Conservation (phyloP, 2,797 vertebrate genomes). For the Trachops cirrhosus region DNA sequence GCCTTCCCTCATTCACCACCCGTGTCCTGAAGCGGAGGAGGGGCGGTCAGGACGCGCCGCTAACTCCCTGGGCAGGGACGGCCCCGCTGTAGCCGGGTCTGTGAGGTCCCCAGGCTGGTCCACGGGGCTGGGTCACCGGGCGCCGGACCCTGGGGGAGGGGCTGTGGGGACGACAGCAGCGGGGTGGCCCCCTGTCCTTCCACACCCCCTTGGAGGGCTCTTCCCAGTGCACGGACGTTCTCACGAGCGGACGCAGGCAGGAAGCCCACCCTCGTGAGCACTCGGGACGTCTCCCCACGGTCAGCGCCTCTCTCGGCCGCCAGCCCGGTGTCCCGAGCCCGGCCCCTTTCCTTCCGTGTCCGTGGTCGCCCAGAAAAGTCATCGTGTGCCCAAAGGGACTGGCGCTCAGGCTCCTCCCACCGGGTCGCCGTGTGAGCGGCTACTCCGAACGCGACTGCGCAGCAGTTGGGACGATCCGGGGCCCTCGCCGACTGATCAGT, state of each 20-base stretch:
- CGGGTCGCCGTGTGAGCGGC: not conserved
- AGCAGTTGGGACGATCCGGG: not conserved
- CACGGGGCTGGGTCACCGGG: rapidly evolving
- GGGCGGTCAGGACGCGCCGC: not conserved
- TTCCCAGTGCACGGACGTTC: not conserved
- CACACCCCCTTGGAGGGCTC: not conserved
- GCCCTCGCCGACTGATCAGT: not conserved
- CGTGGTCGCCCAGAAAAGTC: not conserved
- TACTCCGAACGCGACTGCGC: not conserved
- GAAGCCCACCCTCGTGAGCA: not conserved
- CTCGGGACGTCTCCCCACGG: not conserved
- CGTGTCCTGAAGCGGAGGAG: not conserved
- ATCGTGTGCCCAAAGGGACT: not conserved
- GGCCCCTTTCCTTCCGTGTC: not conserved
- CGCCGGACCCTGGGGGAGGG: too few relatives aligned
- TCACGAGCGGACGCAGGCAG: not conserved
- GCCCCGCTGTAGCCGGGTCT: not conserved
- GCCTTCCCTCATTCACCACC: not conserved
- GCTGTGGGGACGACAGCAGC: not conserved
- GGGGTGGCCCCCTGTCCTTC: not conserved
- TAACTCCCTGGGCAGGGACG: not conserved
- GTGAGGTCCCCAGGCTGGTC: rapidly evolving
- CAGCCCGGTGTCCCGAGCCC: not conserved
- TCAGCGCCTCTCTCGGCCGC: not conserved
- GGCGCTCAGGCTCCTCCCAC: not conserved